Evolutionary conservation across 2,113 vertebrate genomes (phyloP).

Genomic region (Macquaria australasica): DNA sequence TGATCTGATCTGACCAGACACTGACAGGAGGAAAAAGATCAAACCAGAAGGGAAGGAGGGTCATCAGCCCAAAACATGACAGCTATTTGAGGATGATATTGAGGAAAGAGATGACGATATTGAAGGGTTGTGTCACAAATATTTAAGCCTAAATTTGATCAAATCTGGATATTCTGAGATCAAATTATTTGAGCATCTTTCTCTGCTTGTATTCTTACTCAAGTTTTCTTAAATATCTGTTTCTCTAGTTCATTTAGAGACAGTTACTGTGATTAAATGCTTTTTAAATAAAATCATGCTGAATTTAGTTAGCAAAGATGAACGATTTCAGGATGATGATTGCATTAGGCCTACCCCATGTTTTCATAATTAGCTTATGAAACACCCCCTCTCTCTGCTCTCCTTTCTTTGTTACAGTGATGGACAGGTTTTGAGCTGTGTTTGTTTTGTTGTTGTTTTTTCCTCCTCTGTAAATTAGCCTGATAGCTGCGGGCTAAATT

Average conservation of each 20-base stretch:
- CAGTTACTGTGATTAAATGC: background rate
- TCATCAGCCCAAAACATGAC: slow-evolving; percentile 22
- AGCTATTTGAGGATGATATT: background rate
- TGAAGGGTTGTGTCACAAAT: background rate
- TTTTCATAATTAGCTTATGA: slow-evolving; percentile 16
- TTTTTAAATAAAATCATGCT: background rate
- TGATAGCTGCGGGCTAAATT: slow-evolving; percentile 21
- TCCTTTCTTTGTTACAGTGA: slow-evolving; percentile 11
- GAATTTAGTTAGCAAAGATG: slow-evolving; percentile 17
- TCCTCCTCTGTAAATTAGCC: slow-evolving; percentile 24
- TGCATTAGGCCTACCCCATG: background rate
- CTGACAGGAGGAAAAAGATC: slow-evolving; percentile 5
- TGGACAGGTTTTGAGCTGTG: slow-evolving; percentile 16
- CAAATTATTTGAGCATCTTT: background rate
- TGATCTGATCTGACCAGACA: slow-evolving; percentile 1
- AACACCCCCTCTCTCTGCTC: slow-evolving; percentile 1
- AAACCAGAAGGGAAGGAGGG: background rate
- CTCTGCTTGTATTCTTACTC: background rate
- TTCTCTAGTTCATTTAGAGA: background rate
- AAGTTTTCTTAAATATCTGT: background rate
- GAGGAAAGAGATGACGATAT: background rate
- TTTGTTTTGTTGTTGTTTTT: background rate
- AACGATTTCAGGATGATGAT: background rate
- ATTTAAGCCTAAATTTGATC: too few relatives aligned
- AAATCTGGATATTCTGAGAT: background rate